Evolutionary conservation across 2,888 invertebrate species (phyloP).

Genomic region (Ormyrus rosae): DNA sequence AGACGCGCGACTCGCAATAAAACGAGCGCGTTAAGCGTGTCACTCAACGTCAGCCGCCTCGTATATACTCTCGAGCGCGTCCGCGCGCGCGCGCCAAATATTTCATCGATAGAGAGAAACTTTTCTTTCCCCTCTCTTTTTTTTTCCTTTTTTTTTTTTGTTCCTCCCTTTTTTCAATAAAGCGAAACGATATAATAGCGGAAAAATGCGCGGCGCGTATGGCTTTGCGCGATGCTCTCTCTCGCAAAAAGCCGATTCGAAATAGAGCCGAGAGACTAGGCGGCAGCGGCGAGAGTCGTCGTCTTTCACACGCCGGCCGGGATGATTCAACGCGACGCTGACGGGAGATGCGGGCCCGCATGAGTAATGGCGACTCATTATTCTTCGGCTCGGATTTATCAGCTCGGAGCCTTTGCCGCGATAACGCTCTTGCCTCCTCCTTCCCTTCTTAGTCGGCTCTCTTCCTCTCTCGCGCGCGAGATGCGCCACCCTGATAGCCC

Average conservation of each 20-base stretch:
- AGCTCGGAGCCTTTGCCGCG: conserved; percentile 64
- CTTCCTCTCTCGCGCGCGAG: conserved; percentile 59
- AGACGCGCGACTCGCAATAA: conserved; percentile 64
- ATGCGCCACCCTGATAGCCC: conserved; percentile 68
- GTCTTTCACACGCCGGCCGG: background rate
- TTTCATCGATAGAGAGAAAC: conserved; percentile 18
- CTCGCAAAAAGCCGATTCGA: background rate
- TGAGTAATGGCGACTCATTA: conserved; percentile 73
- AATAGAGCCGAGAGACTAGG: background rate
- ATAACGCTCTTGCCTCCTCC: conserved; percentile 67
- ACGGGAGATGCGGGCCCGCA: conserved; percentile 62
- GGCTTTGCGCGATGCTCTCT: background rate
- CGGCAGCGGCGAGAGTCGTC: background rate
- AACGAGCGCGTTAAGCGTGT: conserved; percentile 71
- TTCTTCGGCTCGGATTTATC: conserved; percentile 72
- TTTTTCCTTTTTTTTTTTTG: background rate
- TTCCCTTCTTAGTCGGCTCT: conserved; percentile 55
- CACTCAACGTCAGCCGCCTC: conserved; percentile 69
- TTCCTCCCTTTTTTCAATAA: background rate
- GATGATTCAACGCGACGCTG: conserved; percentile 54
- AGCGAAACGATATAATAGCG: background rate
- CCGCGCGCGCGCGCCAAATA: conserved; percentile 18
- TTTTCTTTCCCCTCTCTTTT: conserved; percentile 17
- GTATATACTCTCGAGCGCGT: background rate
- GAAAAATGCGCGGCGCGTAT: conserved; percentile 2